These are phyloP conservation scores for Lepilemur ruficaudatus DNA, from an alignment of 2,797 vertebrate species.

Conservation along the genomic window DNA sequence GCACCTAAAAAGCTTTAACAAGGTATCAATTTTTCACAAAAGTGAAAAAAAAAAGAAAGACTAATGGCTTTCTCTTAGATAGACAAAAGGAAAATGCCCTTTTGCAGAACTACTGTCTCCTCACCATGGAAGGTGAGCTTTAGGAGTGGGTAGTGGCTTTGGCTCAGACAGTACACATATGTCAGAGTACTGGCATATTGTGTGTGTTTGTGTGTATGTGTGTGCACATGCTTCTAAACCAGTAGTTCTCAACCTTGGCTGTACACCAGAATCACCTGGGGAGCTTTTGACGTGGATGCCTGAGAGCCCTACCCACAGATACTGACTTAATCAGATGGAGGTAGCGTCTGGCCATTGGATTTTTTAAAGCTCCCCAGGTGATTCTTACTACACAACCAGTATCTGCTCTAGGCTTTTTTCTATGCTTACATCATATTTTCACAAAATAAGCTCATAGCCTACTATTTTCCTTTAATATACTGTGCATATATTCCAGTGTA, in stretches of 20 bases:
- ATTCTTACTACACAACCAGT: neutral
- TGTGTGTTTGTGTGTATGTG: neutral
- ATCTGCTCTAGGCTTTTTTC: neutral
- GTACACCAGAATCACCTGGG: neutral
- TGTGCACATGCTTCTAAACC: neutral
- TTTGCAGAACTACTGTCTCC: neutral
- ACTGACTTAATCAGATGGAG: neutral
- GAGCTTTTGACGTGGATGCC: neutral
- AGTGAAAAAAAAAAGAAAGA: neutral
- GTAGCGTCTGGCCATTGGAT: neutral
- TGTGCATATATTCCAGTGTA: neutral
- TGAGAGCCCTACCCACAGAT: neutral
- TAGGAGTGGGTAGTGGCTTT: neutral
- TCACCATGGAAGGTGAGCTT: neutral
- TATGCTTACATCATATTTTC: neutral
- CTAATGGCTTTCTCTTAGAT: neutral
- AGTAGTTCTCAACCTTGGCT: neutral
- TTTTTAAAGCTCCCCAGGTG: neutral
- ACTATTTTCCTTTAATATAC: neutral
- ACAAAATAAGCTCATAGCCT: neutral
- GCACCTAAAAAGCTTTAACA: neutral
- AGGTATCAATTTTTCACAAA: neutral
- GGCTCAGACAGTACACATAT: neutral
- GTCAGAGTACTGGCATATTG: rapidly evolving
- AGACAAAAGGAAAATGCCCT: neutral